Conservation (phyloP, 2,888 invertebrate species). For the Xestia ashworthii region DNA sequence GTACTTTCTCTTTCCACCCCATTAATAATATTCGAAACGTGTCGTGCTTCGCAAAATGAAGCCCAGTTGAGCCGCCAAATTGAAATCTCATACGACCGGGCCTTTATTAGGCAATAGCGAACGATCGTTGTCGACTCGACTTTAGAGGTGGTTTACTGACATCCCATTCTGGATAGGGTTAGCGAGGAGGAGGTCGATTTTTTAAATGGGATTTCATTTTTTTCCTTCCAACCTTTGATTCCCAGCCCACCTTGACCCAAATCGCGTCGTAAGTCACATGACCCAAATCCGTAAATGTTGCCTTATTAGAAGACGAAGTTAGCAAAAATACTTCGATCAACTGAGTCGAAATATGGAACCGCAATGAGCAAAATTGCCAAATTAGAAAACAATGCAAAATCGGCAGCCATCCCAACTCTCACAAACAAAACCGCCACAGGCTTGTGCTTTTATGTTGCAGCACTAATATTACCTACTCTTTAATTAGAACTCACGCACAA, state of each 20-base stretch:
- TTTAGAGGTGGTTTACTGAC: constrained; percentile 72
- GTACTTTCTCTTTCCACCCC: constrained; percentile 45
- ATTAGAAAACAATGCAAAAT: constrained; percentile 1
- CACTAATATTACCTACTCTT: constrained; percentile 4
- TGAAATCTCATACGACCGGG: constrained; percentile 80
- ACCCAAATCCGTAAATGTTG: neutral
- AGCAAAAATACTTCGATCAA: neutral
- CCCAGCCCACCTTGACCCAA: neutral
- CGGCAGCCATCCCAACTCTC: neutral
- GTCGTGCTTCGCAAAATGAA: constrained; percentile 66
- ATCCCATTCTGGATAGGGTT: constrained; percentile 65
- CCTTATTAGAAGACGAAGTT: neutral
- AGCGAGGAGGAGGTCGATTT: constrained; percentile 44
- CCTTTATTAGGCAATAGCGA: constrained; percentile 82
- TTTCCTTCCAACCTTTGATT: neutral
- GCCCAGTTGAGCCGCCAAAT: constrained; percentile 74
- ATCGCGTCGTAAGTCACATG: neutral
- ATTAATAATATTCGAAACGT: constrained; percentile 65
- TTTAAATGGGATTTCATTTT: neutral
- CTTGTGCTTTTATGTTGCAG: constrained; percentile 5
- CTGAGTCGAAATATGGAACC: neutral
- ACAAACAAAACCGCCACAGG: constrained; percentile 5
- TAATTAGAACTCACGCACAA: constrained; percentile 43
- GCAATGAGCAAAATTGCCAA: neutral
- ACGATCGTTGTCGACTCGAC: constrained; percentile 75